Evolutionary conservation across 2,888 invertebrate genomes (phyloP), one percentile per base, ranked within the genome.

Genomic region (Trypoxylon attenuatum): DNA sequence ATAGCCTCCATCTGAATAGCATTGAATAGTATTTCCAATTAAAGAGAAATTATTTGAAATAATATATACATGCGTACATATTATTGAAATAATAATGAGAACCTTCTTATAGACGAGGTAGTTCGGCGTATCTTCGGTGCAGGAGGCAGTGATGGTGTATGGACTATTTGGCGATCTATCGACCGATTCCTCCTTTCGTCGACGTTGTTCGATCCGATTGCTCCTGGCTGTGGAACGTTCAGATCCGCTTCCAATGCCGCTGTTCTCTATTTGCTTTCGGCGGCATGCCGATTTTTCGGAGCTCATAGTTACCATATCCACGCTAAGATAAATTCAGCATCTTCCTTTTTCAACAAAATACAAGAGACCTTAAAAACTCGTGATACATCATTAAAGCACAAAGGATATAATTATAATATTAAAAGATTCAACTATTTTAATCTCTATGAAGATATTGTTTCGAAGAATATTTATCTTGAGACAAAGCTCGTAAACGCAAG

Each of bases 81-180:
- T 15, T 21, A n/a, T 27, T 52, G 6, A 4, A 15, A n/a, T 13
- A 21, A 10, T n/a, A 8, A 19, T n/a, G 33, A 10, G 4, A 85
- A 95, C 96, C 92, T 96, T 96, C 86, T 94, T 94, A 83, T 96
- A 96, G 23, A 96, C 93, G 73, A 96, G 90, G 84, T 94, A 94
- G 88, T 96, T 96, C 8, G 96, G 96, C 0, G 95, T 94, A 87
- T 96, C 95, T 82, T 94, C 94, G 0, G 90, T 89, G 5, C 90
- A 89, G 8, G 90, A 88, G 10, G 90, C 87, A 87, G 90, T 89
- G 82, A 75, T 79, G 68, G 53, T 79, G 58, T 75, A 79, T 66
- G 65, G 60, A 18, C 73, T 67, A 61, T 43, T 74, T 21, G 46
- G 71, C 18, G 66, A 69, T 58, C 69, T 75, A 51, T 70, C 76